Conservation (phyloP, 2,113 vertebrate genomes). For the Aphelocoma coerulescens region DNA sequence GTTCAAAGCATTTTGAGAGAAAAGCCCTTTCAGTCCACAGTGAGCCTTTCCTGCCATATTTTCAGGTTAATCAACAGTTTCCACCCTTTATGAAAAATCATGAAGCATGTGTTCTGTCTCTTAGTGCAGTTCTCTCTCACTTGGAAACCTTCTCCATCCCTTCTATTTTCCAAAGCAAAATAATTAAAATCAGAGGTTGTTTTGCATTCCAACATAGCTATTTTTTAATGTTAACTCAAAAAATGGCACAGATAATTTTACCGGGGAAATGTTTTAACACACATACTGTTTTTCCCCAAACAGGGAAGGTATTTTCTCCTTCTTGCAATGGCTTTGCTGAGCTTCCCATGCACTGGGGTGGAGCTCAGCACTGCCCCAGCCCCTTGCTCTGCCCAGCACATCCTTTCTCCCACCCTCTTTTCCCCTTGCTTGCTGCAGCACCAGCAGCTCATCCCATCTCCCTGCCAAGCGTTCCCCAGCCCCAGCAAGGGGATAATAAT, state of each 20-base stretch:
- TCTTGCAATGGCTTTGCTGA: neutral
- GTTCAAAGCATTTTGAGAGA: neutral
- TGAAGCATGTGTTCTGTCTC: neutral
- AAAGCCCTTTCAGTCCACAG: neutral
- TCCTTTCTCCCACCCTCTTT: neutral
- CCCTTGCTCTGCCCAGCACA: neutral
- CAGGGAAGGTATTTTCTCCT: neutral
- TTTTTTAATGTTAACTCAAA: neutral
- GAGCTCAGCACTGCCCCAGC: neutral
- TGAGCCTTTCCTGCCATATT: neutral
- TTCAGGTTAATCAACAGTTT: neutral
- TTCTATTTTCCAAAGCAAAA: neutral
- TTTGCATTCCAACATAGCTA: neutral
- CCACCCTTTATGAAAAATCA: neutral
- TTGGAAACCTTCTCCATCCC: neutral
- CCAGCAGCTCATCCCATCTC: neutral
- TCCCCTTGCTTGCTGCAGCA: neutral
- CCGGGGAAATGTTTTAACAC: neutral
- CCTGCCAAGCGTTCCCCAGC: neutral
- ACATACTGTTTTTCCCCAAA: neutral
- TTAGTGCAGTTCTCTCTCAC: neutral
- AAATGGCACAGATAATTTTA: neutral
- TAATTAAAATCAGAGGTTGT: neutral
- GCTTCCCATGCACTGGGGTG: rapidly evolving
- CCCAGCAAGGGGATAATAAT: neutral